Evolutionary conservation across 2,113 vertebrate species (phyloP).

Genomic region (Synodontis membranacea): DNA sequence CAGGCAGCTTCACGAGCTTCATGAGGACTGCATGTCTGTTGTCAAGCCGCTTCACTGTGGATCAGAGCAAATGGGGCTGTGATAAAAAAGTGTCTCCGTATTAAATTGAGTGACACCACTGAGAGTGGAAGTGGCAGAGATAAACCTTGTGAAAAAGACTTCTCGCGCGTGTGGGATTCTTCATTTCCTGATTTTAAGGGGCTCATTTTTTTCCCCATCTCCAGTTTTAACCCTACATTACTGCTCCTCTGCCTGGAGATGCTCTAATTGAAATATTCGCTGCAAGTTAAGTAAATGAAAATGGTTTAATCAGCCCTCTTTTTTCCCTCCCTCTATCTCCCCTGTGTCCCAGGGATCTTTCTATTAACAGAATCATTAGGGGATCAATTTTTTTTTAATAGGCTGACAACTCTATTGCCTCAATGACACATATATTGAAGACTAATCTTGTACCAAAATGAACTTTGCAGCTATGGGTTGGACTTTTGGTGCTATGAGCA

Average conservation of each 20-base stretch:
- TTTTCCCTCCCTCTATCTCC: conserved; percentile 62
- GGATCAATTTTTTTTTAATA: conserved; percentile 71
- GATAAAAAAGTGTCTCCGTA: conserved; percentile 53
- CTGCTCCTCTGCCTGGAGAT: conserved; percentile 73
- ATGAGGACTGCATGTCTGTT: conserved; percentile 52
- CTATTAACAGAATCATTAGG: conserved; percentile 74
- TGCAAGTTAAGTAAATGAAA: conserved; percentile 81
- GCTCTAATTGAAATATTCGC: conserved; percentile 82
- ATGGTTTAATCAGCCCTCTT: conserved; percentile 77
- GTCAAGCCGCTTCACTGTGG: conserved; percentile 38
- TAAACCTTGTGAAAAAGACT: conserved; percentile 67
- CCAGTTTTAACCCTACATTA: conserved; percentile 79
- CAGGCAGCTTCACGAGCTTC: conserved; percentile 47
- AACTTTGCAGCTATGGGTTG: conserved; percentile 57
- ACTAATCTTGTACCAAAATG: conserved; percentile 63
- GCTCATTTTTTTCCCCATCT: conserved; percentile 73
- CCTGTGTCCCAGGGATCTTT: conserved; percentile 72
- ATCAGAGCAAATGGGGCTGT: conserved; percentile 35
- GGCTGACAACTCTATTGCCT: conserved; percentile 70
- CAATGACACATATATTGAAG: conserved; percentile 55
- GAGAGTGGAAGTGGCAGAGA: conserved; percentile 67
- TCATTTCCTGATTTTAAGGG: conserved; percentile 77
- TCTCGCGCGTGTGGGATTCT: conserved; percentile 71
- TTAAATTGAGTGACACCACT: conserved; percentile 60
- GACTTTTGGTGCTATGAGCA: conserved; percentile 52